These are phyloP conservation scores for Penaeus japonicus DNA, from an alignment of 1,140 invertebrate species.

Conservation along the genomic window DNA sequence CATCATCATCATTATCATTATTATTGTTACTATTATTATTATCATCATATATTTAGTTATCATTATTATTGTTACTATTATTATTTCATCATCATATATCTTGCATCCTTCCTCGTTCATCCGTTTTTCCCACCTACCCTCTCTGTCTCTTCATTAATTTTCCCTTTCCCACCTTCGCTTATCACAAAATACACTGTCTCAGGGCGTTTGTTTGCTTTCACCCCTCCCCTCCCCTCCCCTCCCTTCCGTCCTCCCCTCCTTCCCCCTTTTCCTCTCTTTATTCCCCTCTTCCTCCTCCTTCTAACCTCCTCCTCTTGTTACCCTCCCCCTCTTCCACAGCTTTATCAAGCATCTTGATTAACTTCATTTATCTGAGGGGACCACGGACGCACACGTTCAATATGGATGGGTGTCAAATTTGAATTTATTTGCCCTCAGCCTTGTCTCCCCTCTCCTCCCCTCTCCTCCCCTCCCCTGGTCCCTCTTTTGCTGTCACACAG, in stretches of 20 bases:
- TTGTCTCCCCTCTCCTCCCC: neutral
- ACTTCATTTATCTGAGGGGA: constrained; percentile 3
- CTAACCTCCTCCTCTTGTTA: neutral
- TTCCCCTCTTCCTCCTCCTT: neutral
- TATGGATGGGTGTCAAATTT: constrained; percentile 48
- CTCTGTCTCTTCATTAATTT: too few relatives aligned
- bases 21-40: too few relatives aligned
- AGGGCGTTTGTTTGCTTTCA: neutral
- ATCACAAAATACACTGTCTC: too few relatives aligned
- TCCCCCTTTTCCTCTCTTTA: neutral
- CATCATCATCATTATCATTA: too few relatives aligned
- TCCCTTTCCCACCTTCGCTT: neutral
- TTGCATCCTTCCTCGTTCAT: neutral
- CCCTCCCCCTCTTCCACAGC: neutral
- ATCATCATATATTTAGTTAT: too few relatives aligned
- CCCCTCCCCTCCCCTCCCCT: neutral
- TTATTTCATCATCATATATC: neutral
- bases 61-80: too few relatives aligned
- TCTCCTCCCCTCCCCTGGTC: neutral
- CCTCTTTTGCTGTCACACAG: neutral
- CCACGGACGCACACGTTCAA: neutral
- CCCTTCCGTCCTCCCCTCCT: too few relatives aligned
- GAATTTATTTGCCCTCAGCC: constrained; percentile 28
- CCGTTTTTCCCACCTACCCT: neutral
- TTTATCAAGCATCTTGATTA: neutral